Percentiles rank a stretch among this genome's conserved stretches.
phyloP scores from a whole-genome alignment of 2,888 invertebrate species.

The Lepas anatifera region DNA sequence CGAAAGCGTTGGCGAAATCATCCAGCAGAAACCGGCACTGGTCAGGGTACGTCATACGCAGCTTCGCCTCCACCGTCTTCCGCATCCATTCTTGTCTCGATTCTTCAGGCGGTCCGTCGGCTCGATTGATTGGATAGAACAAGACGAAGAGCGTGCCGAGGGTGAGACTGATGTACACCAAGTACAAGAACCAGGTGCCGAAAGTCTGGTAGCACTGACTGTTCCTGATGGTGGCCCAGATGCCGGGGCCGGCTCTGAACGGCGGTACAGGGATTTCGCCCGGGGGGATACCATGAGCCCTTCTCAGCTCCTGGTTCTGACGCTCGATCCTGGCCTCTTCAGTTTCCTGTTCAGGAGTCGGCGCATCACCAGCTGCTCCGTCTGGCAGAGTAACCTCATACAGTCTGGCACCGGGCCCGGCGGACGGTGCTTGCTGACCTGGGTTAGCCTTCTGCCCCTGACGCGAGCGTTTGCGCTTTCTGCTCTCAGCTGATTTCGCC shows the following conservation, averaged over 20 bases:
- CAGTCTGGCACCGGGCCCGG: too few relatives aligned
- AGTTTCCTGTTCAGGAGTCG: too few relatives aligned
- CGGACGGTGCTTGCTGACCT: too few relatives aligned
- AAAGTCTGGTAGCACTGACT: too few relatives aligned
- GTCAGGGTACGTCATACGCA: background rate
- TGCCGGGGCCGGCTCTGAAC: background rate
- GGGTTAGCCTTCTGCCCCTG: too few relatives aligned
- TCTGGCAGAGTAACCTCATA: too few relatives aligned
- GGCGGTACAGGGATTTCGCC: too few relatives aligned
- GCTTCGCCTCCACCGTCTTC: background rate
- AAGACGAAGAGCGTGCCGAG: background rate
- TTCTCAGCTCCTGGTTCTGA: too few relatives aligned
- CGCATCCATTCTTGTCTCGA: background rate
- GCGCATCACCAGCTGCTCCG: too few relatives aligned
- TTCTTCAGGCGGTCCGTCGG: background rate
- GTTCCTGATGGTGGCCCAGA: background rate
- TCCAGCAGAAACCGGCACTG: background rate
- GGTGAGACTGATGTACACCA: background rate
- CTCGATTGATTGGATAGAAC: background rate
- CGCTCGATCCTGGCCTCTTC: too few relatives aligned
- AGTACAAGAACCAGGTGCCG: background rate
- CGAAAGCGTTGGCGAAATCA: background rate
- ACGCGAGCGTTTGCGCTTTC: too few relatives aligned
- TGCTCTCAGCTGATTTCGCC: too few relatives aligned
- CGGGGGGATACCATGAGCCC: background rate